Conservation (phyloP, 2,797 vertebrate species). For the Stomatorhinus walkeri region DNA sequence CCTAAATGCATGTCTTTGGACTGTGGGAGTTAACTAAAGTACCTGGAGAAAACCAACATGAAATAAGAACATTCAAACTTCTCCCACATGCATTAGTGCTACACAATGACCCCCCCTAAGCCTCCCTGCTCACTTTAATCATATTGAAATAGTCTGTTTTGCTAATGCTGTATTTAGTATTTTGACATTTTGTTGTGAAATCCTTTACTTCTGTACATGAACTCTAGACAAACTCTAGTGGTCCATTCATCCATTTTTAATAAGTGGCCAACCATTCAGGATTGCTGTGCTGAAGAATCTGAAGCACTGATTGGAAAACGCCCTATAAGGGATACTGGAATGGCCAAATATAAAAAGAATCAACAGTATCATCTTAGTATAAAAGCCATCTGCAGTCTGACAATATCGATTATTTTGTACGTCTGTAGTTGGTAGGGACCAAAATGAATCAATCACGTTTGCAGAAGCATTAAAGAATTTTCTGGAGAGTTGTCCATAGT, state of each 20-base stretch:
- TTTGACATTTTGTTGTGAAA: background rate
- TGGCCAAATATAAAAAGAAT: background rate
- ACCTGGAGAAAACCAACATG: background rate
- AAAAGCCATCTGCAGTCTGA: background rate
- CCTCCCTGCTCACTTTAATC: background rate
- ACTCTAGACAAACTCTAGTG: background rate
- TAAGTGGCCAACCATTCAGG: background rate
- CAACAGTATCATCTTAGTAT: background rate
- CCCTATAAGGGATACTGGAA: background rate
- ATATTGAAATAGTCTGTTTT: background rate
- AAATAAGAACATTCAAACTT: background rate
- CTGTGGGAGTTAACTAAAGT: background rate
- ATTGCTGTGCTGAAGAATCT: background rate
- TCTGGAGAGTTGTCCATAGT: background rate
- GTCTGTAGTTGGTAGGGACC: background rate
- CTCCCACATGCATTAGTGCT: background rate
- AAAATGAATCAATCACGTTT: background rate
- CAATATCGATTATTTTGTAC: background rate
- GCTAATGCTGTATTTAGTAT: background rate
- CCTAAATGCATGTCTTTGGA: background rate
- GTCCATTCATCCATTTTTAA: background rate
- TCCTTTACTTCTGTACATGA: background rate
- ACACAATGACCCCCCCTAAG: background rate
- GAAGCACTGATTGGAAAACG: background rate
- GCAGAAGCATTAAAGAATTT: background rate